phyloP scores from a whole-genome alignment of 2,113 vertebrate genomes.

The Eurystomus gularis region DNA sequence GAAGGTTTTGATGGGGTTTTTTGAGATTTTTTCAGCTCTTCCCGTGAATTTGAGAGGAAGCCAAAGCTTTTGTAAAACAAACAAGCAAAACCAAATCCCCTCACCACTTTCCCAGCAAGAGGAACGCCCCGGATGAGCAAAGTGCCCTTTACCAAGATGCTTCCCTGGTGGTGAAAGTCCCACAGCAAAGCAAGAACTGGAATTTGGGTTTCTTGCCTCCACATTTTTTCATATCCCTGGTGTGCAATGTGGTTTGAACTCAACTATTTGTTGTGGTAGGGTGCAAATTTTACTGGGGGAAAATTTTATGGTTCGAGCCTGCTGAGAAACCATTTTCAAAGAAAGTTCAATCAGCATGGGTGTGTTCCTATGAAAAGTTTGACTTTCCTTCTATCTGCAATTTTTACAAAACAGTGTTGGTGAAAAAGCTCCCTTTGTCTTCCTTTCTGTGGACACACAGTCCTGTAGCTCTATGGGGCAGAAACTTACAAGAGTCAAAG shows the following conservation, averaged over 20 bases:
- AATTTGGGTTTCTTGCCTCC: neutral
- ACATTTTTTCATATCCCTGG: neutral
- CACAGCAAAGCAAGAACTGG: neutral
- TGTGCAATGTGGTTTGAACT: neutral
- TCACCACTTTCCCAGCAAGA: neutral
- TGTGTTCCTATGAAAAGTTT: neutral
- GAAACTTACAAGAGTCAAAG: neutral
- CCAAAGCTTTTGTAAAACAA: slow-evolving; percentile 13
- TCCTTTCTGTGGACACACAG: neutral
- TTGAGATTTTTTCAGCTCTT: neutral
- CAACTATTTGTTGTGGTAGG: neutral
- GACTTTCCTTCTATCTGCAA: neutral
- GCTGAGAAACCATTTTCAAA: neutral
- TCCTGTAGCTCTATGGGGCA: neutral
- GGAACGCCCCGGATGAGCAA: neutral
- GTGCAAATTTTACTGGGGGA: neutral
- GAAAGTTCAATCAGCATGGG: neutral
- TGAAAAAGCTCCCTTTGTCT: neutral
- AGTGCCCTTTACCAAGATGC: neutral
- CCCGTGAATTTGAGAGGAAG: neutral
- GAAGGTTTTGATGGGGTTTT: neutral
- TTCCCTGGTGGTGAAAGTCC: neutral
- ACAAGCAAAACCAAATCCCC: neutral
- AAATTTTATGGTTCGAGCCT: neutral
- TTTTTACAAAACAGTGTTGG: neutral